These are phyloP conservation scores for Lordiphosa clarofinis DNA, from an alignment of 1,140 invertebrate species.

Conservation along the genomic window DNA sequence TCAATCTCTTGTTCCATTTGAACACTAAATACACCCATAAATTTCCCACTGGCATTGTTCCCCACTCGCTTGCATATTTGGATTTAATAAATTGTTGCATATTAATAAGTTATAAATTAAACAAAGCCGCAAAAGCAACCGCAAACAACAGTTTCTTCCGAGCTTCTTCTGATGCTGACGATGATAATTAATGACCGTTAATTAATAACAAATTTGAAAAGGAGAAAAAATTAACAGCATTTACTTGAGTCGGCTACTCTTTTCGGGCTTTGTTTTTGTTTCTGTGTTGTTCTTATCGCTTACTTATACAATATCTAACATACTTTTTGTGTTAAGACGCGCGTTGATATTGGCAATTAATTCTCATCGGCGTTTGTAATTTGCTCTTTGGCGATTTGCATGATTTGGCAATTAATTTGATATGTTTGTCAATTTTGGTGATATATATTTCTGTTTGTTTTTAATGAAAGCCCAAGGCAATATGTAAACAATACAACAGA, in stretches of 20 bases:
- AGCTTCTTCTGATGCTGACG: neutral
- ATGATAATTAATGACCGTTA: constrained; percentile 18
- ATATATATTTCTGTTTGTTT: constrained; percentile 23
- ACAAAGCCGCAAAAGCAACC: constrained; percentile 11
- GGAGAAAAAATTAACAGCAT: constrained; percentile 10
- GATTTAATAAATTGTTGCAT: constrained; percentile 18
- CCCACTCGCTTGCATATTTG: constrained; percentile 2
- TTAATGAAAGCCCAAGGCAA: constrained; percentile 23
- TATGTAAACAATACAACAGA: constrained; percentile 15
- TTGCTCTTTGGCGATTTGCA: constrained; percentile 21
- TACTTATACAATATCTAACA: constrained; percentile 11
- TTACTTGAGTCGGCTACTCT: constrained; percentile 10
- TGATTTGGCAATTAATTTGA: constrained; percentile 26
- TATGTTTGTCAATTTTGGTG: constrained; percentile 17
- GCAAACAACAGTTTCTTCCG: constrained; percentile 3
- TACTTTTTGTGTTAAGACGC: constrained; percentile 12
- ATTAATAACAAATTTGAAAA: constrained; percentile 24
- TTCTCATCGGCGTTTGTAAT: constrained; percentile 12
- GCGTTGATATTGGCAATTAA: constrained; percentile 25
- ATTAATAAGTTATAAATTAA: constrained; percentile 24
- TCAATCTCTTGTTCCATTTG: constrained; percentile 6
- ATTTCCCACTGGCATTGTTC: constrained; percentile 3
- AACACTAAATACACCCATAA: constrained; percentile 15
- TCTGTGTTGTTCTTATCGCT: too few species aligned
- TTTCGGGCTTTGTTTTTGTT: too few species aligned